phyloP scores from a whole-genome alignment of 2,888 invertebrate species.

The Melanchra persicariae region DNA sequence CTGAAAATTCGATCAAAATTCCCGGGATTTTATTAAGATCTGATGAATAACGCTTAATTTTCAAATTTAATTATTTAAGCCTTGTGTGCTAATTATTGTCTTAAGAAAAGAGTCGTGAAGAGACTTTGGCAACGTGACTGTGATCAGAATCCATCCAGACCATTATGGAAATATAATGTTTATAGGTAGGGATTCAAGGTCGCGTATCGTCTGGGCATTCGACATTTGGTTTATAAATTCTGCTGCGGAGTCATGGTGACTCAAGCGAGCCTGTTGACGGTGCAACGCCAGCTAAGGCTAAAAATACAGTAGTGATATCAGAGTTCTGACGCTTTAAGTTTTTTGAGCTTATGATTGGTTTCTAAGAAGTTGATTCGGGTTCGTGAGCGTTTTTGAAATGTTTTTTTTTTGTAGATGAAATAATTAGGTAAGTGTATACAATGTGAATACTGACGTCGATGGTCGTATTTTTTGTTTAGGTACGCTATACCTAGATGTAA shows the following conservation, averaged over 20 bases:
- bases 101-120: constrained; percentile 63
- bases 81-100: constrained; percentile 73
- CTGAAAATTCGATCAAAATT: constrained; percentile 52
- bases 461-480: background rate
- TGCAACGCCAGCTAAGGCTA: background rate
- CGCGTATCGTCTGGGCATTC: constrained; percentile 21
- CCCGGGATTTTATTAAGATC: constrained; percentile 65
- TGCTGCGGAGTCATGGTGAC: background rate
- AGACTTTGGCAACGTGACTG: constrained; percentile 67
- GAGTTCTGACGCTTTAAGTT: constrained; percentile 14
- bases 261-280: constrained; percentile 4
- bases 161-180: constrained; percentile 17
- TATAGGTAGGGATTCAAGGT: constrained; percentile 41
- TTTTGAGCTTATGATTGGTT: constrained; percentile 9
- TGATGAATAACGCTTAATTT: constrained; percentile 69
- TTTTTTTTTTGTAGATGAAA: background rate
- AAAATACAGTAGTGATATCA: constrained; percentile 22
- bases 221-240: constrained; percentile 35
- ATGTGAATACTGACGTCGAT: background rate
- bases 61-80: constrained; percentile 71
- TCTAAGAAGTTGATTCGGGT: background rate
- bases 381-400: background rate
- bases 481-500: no score
- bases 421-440: no score
- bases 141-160: constrained; percentile 72